Conservation (phyloP, 2,888 invertebrate genomes). For the Saturnia japonica region DNA sequence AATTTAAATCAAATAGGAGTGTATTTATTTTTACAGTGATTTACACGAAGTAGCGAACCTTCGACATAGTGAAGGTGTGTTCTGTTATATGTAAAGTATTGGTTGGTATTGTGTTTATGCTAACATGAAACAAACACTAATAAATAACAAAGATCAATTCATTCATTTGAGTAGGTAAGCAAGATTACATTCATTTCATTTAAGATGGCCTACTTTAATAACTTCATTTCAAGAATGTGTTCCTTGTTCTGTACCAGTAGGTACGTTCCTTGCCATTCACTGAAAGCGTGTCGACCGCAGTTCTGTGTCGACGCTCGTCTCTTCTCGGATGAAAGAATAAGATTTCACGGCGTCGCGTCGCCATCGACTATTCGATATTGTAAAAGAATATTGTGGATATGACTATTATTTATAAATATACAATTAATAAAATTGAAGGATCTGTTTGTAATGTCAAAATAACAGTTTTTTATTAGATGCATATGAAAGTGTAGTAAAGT, state of each 20-base stretch:
- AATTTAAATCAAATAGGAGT: too few species aligned
- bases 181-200: not conserved
- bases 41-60: too few species aligned
- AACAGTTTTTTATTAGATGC: too few species aligned
- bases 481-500: too few species aligned
- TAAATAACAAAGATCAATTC: not conserved
- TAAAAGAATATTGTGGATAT: constrained; percentile 42
- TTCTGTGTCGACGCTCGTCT: constrained; percentile 32
- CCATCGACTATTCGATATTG: constrained; percentile 25
- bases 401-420: too few species aligned
- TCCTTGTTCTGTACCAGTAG: not conserved
- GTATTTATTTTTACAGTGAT: too few species aligned
- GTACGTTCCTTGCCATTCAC: not conserved
- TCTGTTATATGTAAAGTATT: too few species aligned
- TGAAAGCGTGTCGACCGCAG: not conserved
- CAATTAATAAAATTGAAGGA: too few species aligned
- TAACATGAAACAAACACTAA: not conserved
- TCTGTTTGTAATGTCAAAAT: too few species aligned
- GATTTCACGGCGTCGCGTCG: constrained; percentile 49
- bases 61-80: too few species aligned
- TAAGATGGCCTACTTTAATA: not conserved
- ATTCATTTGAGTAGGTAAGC: not conserved
- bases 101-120: not conserved
- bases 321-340: constrained; percentile 30
- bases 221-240: not conserved